phyloP scores from a whole-genome alignment of 2,797 vertebrate genomes.

The Discoglossus pictus region DNA sequence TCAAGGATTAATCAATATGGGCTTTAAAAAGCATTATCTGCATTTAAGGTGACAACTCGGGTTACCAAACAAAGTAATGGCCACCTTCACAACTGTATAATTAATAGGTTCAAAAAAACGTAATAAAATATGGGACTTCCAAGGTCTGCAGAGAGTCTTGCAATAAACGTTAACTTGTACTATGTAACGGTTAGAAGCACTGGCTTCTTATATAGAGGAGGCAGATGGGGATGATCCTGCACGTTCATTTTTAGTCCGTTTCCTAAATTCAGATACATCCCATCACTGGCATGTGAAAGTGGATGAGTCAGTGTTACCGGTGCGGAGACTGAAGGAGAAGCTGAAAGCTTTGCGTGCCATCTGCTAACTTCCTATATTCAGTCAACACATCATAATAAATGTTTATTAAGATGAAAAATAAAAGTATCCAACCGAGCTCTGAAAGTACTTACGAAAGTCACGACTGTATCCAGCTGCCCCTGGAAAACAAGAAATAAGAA shows the following conservation, averaged over 20 bases:
- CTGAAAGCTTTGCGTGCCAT: conserved; percentile 5
- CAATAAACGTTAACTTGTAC: too few species aligned
- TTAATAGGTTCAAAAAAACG: too few species aligned
- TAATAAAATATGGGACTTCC: too few species aligned
- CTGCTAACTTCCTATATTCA: conserved; percentile 13
- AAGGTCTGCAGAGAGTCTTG: too few species aligned
- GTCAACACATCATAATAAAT: not conserved
- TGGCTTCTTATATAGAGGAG: accelerated
- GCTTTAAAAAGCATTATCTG: too few species aligned
- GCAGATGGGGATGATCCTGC: conserved; percentile 17
- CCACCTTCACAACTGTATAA: too few species aligned
- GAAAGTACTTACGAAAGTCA: conserved; percentile 67
- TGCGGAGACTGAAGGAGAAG: conserved; percentile 10
- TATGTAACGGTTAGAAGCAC: accelerated
- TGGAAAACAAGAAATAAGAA: conserved; percentile 44
- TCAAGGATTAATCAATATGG: too few species aligned
- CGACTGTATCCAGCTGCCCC: conserved; percentile 60
- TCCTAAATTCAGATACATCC: not conserved
- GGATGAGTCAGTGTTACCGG: conserved; percentile 22
- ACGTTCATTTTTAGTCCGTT: conserved; percentile 14
- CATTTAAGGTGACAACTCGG: too few species aligned
- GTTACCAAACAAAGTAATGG: too few species aligned
- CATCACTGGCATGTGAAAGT: conserved; percentile 5
- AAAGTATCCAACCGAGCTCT: not conserved
- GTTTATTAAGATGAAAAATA: not conserved